Evolutionary conservation across 2,797 vertebrate species (phyloP), one percentile per base, ranked within the genome.

Genomic region (Sitta carolinensis): DNA sequence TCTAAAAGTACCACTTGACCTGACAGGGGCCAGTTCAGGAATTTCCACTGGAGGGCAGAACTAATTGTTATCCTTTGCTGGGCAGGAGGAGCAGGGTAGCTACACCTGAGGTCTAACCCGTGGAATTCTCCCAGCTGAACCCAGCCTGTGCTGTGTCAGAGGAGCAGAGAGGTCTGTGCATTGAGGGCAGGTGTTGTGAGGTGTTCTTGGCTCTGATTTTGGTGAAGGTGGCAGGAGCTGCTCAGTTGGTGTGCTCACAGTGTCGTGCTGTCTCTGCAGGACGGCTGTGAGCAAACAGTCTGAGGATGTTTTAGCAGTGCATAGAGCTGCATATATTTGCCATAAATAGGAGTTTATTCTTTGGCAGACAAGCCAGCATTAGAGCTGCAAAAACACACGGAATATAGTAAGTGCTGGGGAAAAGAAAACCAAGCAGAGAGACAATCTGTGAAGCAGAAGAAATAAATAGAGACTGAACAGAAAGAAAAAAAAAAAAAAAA

Each of bases 261-360:
- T 36, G 84, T 72, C 82, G 30, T 12, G 83, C 89, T 89, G 93
- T 90, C 89, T 93, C 92, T 70, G 89, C 91, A 90, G 92, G 87
- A 91, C 23, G 74, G 52, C 94, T 95, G 95, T 96, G 94, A 97
- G 94, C 94, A 96, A 96, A 96, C 93, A 96, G 91, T 94, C 93
- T 96, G 94, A 96, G 93, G 89, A 93, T 96, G 95, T 94, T 95
- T 87, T 77, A 93, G 90, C 93, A 94, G 89, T 43, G 91, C 92
- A 92, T 54, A 91, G 73, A 96, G 93, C 95, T 95, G 96, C 89
- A 96, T 94, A 87, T 79, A 95, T 96, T 96, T 96, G 68, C 95
- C 94, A 96, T 91, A 96, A 97, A 95, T 94, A 96, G 96, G 89
- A 96, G 87, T 94, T 94, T 96, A 95, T 91, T 95, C 96, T 96